These are phyloP conservation scores for Uria lomvia DNA, from an alignment of 2,113 vertebrate species.

Conservation along the genomic window DNA sequence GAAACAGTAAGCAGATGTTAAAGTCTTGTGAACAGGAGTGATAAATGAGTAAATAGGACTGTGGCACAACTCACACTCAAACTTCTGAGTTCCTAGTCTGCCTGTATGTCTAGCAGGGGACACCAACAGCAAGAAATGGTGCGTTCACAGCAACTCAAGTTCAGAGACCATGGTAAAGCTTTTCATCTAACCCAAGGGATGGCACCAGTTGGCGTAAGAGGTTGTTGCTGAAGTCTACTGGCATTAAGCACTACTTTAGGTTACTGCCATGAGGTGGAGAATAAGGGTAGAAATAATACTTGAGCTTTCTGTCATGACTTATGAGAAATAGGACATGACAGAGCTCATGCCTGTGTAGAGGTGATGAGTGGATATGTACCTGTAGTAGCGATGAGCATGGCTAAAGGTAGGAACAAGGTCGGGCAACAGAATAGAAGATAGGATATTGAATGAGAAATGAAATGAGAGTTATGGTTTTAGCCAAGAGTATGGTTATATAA, in stretches of 20 bases:
- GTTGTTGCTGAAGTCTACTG: background rate
- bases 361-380: background rate
- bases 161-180: background rate
- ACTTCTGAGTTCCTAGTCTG: background rate
- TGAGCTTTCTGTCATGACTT: background rate
- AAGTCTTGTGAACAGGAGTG: background rate
- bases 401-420: background rate
- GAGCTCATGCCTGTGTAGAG: background rate
- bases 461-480: background rate
- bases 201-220: background rate
- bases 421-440: background rate
- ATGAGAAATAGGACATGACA: background rate
- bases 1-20: background rate
- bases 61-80: background rate
- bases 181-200: background rate
- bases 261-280: background rate
- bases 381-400: background rate
- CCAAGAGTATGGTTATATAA: background rate
- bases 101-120: background rate
- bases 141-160: background rate
- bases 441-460: background rate
- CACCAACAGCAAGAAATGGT: background rate
- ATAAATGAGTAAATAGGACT: background rate
- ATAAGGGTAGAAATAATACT: background rate
- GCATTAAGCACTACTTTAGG: background rate